A percentile compares a stretch with the other conserved stretches of the same genome.
Conservation (phyloP, 2,888 invertebrate species). For the Euplexia lucipara region DNA sequence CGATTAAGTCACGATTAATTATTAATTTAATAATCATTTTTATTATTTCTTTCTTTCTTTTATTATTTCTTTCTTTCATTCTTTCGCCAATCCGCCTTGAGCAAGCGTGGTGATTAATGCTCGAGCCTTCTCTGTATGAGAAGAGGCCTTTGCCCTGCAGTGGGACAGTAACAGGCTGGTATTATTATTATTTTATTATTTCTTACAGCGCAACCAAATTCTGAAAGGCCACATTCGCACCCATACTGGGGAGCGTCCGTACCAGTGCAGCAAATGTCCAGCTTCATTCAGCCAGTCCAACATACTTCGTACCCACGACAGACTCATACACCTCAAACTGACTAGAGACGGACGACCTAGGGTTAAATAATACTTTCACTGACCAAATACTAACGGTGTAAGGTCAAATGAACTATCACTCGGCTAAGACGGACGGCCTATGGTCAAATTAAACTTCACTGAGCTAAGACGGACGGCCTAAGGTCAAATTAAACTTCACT, state of each 20-base stretch:
- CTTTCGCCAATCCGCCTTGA: too few relatives aligned
- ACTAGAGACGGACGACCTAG: conserved; percentile 80
- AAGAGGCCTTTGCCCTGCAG: too few relatives aligned
- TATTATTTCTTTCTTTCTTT: too few relatives aligned
- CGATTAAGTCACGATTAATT: too few relatives aligned
- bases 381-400: background rate
- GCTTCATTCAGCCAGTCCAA: conserved; percentile 81
- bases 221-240: conserved; percentile 81
- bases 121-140: too few relatives aligned
- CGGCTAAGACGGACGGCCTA: background rate
- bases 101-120: too few relatives aligned
- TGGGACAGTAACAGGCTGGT: too few relatives aligned
- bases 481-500: background rate
- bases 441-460: background rate
- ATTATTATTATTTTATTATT: too few relatives aligned
- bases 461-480: background rate
- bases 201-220: conserved; percentile 77
- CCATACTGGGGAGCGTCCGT: conserved; percentile 85
- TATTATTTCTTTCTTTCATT: too few relatives aligned
- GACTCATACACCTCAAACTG: conserved; percentile 78
- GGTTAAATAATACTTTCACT: conserved; percentile 23
- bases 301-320: conserved; percentile 77
- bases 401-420: background rate
- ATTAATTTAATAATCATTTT: too few relatives aligned
- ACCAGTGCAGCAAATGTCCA: conserved; percentile 79